Percentiles rank a stretch among this genome's conserved stretches.
These are phyloP conservation scores for Erebia epiphron DNA, from an alignment of 2,888 invertebrate species.

Conservation along the genomic window DNA sequence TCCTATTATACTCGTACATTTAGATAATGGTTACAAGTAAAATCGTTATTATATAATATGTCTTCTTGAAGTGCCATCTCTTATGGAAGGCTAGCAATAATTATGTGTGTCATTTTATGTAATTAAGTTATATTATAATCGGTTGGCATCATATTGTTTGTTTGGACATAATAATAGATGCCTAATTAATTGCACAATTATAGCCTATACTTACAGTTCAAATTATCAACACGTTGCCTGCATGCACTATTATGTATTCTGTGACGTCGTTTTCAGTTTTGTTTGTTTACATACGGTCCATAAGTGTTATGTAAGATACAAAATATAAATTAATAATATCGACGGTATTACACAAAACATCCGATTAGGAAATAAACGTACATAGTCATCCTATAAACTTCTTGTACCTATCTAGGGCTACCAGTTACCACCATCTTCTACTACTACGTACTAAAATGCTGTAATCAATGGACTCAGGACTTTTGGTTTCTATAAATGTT, in stretches of 20 bases:
- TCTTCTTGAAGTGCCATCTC: neutral
- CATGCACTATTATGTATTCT: too few relatives aligned
- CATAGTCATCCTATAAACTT: slow-evolving; percentile 52
- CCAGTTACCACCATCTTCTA: too few relatives aligned
- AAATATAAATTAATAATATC: slow-evolving; percentile 44
- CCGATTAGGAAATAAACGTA: slow-evolving; percentile 49
- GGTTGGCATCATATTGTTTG: slow-evolving; percentile 5
- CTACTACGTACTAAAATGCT: too few relatives aligned
- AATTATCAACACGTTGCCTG: neutral
- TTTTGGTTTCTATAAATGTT: too few relatives aligned
- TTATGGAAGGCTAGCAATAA: neutral
- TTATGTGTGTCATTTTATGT: neutral
- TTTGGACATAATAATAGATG: slow-evolving; percentile 8
- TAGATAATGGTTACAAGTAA: too few relatives aligned
- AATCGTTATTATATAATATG: too few relatives aligned
- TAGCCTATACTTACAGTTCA: neutral
- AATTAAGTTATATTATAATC: slow-evolving; percentile 4
- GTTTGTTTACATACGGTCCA: neutral
- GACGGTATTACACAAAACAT: slow-evolving; percentile 57
- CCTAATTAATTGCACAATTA: slow-evolving; percentile 1
- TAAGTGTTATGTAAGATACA: slow-evolving; percentile 6
- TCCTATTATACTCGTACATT: too few relatives aligned
- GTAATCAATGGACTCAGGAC: too few relatives aligned
- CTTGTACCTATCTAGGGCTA: neutral
- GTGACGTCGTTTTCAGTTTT: neutral